Evolutionary conservation across 2,888 invertebrate genomes (phyloP).

Genomic region (Plemyria rubiginata): DNA sequence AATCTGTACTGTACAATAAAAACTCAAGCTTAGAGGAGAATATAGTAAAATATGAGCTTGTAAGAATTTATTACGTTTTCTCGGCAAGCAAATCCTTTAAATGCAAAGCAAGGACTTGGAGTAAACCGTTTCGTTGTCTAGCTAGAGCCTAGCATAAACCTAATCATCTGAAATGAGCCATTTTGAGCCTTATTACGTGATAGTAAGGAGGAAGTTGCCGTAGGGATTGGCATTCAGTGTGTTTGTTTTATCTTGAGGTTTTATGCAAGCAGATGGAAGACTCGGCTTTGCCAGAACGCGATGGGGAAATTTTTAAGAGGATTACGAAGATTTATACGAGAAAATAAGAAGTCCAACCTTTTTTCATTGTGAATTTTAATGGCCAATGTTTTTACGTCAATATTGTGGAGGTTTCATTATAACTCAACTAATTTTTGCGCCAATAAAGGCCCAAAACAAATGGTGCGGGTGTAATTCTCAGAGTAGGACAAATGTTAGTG

Average conservation of each 20-base stretch:
- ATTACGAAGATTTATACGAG: constrained; percentile 39
- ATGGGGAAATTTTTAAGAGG: constrained; percentile 39
- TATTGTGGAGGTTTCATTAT: background rate
- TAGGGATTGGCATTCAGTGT: constrained; percentile 13
- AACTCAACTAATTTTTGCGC: background rate
- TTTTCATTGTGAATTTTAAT: constrained; percentile 23
- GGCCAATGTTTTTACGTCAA: constrained; percentile 7
- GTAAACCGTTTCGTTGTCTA: constrained; percentile 46
- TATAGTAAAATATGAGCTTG: constrained; percentile 20
- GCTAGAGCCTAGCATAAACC: constrained; percentile 30
- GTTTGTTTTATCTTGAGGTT: constrained; percentile 44
- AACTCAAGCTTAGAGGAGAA: constrained; percentile 4
- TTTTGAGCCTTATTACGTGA: constrained; percentile 25
- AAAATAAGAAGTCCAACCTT: constrained; percentile 19
- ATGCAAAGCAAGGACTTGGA: constrained; percentile 53
- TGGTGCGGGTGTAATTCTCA: too few species aligned
- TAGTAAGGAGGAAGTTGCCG: constrained; percentile 6
- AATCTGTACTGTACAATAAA: constrained; percentile 3
- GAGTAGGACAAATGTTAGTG: too few species aligned
- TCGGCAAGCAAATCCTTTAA: constrained; percentile 48
- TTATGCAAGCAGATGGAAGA: constrained; percentile 42
- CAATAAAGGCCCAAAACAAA: too few species aligned
- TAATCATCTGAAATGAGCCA: background rate
- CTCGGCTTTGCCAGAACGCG: constrained; percentile 29
- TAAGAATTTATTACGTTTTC: constrained; percentile 34